Conservation (phyloP, 2,888 invertebrate species). For the Sympetrum striolatum region DNA sequence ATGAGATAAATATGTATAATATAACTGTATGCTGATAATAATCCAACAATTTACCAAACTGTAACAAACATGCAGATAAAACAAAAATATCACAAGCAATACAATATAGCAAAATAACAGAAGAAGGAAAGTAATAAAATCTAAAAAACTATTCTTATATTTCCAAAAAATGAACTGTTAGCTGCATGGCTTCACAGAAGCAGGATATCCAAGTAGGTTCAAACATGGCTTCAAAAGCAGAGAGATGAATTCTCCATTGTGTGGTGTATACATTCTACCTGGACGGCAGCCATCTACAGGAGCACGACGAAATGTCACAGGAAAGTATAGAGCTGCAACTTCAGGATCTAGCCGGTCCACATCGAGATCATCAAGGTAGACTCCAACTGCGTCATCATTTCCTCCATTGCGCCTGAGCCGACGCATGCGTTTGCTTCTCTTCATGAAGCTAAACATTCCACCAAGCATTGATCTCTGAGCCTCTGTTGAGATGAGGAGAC, state of each 20-base stretch:
- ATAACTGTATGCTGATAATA: too few species aligned
- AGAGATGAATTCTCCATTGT: not conserved
- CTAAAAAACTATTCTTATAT: too few species aligned
- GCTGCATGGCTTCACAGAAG: not conserved
- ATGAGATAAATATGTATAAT: too few species aligned
- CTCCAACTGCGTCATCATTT: slow-evolving; percentile 70
- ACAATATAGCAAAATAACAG: too few species aligned
- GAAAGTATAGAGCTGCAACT: slow-evolving; percentile 85
- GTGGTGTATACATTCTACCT: slow-evolving; percentile 21
- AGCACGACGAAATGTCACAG: slow-evolving; percentile 63
- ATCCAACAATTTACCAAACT: too few species aligned
- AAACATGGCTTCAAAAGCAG: not conserved
- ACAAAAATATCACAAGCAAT: too few species aligned
- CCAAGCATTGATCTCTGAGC: slow-evolving; percentile 78
- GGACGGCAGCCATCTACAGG: not conserved
- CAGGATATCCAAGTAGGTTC: not conserved
- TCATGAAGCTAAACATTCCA: slow-evolving; percentile 94
- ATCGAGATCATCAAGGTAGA: slow-evolving; percentile 91
- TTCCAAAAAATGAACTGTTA: too few species aligned
- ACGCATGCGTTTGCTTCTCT: slow-evolving; percentile 70
- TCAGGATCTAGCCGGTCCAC: slow-evolving; percentile 92
- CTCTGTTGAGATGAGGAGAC: slow-evolving; percentile 51
- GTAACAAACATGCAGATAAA: too few species aligned
- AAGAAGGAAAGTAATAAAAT: too few species aligned
- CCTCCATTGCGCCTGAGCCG: slow-evolving; percentile 60